Conservation (phyloP, 2,113 vertebrate genomes). For the Picathartes gymnocephalus region DNA sequence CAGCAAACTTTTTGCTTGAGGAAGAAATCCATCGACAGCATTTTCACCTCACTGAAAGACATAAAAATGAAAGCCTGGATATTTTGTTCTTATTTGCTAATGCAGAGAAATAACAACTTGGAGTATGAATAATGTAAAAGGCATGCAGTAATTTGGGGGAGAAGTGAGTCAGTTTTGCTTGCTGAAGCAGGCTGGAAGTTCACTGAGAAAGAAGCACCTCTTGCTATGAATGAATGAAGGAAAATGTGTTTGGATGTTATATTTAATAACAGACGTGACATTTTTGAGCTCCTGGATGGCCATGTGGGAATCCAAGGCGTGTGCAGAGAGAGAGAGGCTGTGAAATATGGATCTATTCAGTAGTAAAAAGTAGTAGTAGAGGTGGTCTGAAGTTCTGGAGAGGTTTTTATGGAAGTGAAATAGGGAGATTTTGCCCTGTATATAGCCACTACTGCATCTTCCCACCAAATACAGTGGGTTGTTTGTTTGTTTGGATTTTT, state of each 20-base stretch:
- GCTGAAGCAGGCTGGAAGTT: background rate
- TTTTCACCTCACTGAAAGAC: conserved; percentile 16
- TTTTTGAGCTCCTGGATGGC: background rate
- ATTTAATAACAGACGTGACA: background rate
- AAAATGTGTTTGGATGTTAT: background rate
- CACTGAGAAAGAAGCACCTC: background rate
- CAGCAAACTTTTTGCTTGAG: conserved; percentile 37
- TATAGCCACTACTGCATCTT: background rate
- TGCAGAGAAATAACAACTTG: background rate
- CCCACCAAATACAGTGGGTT: background rate
- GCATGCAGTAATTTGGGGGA: background rate
- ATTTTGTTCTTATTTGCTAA: conserved; percentile 21
- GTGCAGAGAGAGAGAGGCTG: background rate
- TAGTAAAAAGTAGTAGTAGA: background rate
- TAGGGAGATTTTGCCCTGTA: background rate
- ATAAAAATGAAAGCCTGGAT: background rate
- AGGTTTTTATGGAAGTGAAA: background rate
- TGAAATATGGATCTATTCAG: background rate
- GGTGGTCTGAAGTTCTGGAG: background rate
- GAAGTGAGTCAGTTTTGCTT: background rate
- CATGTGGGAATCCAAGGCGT: rapidly evolving
- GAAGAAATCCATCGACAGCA: background rate
- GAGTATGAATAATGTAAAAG: conserved; percentile 48
- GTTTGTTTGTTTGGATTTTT: background rate
- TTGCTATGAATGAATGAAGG: background rate